Evolutionary conservation across 2,888 invertebrate genomes (phyloP).

Genomic region (Saturnia japonica): DNA sequence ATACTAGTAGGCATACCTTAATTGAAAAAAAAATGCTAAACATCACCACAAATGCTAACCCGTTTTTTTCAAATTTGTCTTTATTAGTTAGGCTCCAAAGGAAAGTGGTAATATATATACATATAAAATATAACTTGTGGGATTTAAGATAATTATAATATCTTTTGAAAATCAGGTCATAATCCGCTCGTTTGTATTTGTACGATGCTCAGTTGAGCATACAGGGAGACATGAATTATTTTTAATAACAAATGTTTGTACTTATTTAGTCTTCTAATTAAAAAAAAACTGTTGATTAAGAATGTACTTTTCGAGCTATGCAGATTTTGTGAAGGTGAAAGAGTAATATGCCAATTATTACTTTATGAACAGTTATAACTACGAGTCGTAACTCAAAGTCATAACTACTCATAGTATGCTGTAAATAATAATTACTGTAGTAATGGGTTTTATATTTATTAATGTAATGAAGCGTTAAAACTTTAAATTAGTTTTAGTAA

Average conservation of each 20-base stretch:
- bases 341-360: not conserved
- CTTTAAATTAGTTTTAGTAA: constrained; percentile 46
- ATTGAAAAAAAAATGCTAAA: too few relatives aligned
- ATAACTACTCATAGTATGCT: not conserved
- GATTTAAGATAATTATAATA: too few relatives aligned
- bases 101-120: too few relatives aligned
- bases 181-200: too few relatives aligned
- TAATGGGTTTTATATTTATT: constrained; percentile 32
- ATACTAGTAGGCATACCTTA: too few relatives aligned
- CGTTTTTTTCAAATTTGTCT: too few relatives aligned
- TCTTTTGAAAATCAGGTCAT: too few relatives aligned
- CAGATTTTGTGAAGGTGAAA: not conserved
- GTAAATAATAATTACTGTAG: not conserved
- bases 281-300: not conserved
- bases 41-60: too few relatives aligned
- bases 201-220: too few relatives aligned
- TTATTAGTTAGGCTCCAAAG: too few relatives aligned
- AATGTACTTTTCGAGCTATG: not conserved
- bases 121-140: too few relatives aligned
- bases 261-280: too few relatives aligned
- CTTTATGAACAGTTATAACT: not conserved
- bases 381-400: not conserved
- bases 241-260: not conserved
- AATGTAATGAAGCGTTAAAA: constrained; percentile 35
- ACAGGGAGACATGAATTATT: not conserved